Base-by-base conservation (phyloP, 2,113 vertebrate genomes). In the Ictalurus punctatus region DNA sequence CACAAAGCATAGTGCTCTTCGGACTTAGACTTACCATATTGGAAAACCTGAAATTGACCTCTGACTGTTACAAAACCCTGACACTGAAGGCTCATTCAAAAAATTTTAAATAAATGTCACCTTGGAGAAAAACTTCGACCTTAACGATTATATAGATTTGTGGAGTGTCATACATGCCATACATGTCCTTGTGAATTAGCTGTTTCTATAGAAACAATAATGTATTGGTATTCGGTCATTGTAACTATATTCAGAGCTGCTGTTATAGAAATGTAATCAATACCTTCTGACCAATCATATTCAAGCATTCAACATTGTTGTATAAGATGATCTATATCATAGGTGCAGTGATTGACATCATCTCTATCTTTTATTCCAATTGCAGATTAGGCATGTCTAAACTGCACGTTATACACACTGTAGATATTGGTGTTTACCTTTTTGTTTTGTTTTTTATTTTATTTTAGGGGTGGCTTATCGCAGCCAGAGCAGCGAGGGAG, bases 401-500 rank as follows among this genome's bases (percentile, higher is more conserved):
- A 44, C 25, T 74, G 34, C 30, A 73, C 34, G 9, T 17, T 3
- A 34, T 56, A 88, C 12, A 73, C 12, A 59, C 19, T 30, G 44
- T 82, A 25, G 48, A 58, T 65, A 78, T 58, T 91, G 27, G 37
- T 89, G 48, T 2, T 23, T 27, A 23, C 87, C 25, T 80, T 65
- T 54, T 48, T 48, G 44, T 44, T 44, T 44, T 61, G 21, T 90
- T 19, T 88, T 34, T 34, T 34, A 34, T 34, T 34, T 88, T 81
- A 76, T 48, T 83, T n/a, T 34, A 99, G 98, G 97, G 92, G 97
- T 98, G 91, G 96, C 97, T 63, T 98, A 98, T 92, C 97, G 98
- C 87, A 99, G 98, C 96, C 98, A 99, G 96, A 99, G 98, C 96
- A 99, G 98, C 1, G 98, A 99, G 94, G 98, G 98, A 56, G 98